Percentiles rank a stretch among this genome's conserved stretches.
Conservation (phyloP, 2,888 invertebrate genomes). For the Drosophila prostipennis region DNA sequence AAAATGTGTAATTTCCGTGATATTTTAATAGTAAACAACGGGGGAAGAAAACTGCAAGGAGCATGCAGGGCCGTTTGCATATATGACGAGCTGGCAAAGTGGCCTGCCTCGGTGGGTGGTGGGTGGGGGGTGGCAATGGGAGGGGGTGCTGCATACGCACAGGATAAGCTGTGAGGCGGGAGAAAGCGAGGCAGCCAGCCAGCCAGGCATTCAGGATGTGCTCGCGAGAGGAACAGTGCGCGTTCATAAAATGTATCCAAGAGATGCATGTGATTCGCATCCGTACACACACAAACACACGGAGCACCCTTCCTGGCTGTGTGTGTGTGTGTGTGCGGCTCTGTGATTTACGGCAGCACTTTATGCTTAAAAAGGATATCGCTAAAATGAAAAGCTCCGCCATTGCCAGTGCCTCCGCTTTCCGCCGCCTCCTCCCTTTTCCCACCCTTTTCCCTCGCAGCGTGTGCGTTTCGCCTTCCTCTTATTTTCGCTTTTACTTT, state of each 20-base stretch:
- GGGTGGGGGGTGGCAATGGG: too few species aligned
- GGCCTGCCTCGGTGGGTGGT: slow-evolving; percentile 48
- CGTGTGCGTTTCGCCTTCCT: slow-evolving; percentile 43
- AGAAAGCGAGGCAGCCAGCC: slow-evolving; percentile 37
- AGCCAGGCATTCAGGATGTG: slow-evolving; percentile 57
- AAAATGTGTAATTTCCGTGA: slow-evolving; percentile 81
- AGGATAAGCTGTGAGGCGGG: slow-evolving; percentile 36
- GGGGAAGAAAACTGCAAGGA: slow-evolving; percentile 60
- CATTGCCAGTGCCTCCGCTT: slow-evolving; percentile 49
- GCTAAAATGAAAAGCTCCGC: slow-evolving; percentile 80
- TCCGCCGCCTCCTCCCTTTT: slow-evolving; percentile 25
- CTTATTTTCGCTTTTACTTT: slow-evolving; percentile 70
- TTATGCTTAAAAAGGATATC: slow-evolving; percentile 83
- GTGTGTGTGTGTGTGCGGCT: slow-evolving; percentile 58
- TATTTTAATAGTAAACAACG: slow-evolving; percentile 79
- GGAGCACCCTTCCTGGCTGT: slow-evolving; percentile 54
- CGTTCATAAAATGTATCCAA: slow-evolving; percentile 81
- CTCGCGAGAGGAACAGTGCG: slow-evolving; percentile 65
- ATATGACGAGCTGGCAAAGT: slow-evolving; percentile 61
- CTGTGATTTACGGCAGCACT: slow-evolving; percentile 82
- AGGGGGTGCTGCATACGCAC: slow-evolving; percentile 43
- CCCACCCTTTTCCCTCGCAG: slow-evolving; percentile 13
- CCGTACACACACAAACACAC: slow-evolving; percentile 44
- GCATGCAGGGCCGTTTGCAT: slow-evolving; percentile 61
- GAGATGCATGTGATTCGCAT: slow-evolving; percentile 80